phyloP scores from a whole-genome alignment of 2,797 vertebrate genomes.

The Oophaga sylvatica region DNA sequence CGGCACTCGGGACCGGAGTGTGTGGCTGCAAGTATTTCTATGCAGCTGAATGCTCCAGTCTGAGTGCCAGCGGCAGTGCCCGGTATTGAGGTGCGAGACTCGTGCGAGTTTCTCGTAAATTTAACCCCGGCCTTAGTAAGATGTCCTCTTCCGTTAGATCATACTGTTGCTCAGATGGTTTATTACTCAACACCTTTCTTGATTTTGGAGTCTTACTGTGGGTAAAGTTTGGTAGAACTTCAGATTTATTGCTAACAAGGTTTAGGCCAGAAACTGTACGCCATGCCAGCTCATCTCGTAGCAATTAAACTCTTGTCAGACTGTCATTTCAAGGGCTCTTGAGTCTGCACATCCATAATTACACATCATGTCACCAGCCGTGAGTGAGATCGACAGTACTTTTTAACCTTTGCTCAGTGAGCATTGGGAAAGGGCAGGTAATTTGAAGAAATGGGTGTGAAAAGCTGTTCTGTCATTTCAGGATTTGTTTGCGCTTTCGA shows the following conservation, averaged over 20 bases:
- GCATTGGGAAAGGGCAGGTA: slow-evolving; percentile 29
- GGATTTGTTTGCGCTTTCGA: background rate
- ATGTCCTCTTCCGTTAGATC: too few species aligned
- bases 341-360: slow-evolving; percentile 58
- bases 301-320: slow-evolving; percentile 57
- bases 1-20: too few species aligned
- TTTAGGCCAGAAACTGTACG: slow-evolving; percentile 32
- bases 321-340: slow-evolving; percentile 61
- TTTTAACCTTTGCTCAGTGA: slow-evolving; percentile 40
- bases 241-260: slow-evolving; percentile 20
- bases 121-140: too few species aligned
- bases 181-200: background rate
- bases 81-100: too few species aligned
- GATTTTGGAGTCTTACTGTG: too few species aligned
- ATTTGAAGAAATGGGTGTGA: slow-evolving; percentile 5
- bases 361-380: slow-evolving; percentile 43
- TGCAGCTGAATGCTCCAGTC: too few species aligned
- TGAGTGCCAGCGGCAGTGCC: too few species aligned
- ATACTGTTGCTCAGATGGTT: background rate
- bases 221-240: slow-evolving; percentile 8
- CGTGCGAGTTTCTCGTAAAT: too few species aligned
- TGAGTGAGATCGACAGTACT: slow-evolving; percentile 37
- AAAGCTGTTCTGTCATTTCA: slow-evolving; percentile 8
- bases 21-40: too few species aligned
- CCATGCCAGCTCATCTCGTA: slow-evolving; percentile 38